Evolutionary conservation across 2,888 invertebrate genomes (phyloP).

Genomic region (Smittia sp.): DNA sequence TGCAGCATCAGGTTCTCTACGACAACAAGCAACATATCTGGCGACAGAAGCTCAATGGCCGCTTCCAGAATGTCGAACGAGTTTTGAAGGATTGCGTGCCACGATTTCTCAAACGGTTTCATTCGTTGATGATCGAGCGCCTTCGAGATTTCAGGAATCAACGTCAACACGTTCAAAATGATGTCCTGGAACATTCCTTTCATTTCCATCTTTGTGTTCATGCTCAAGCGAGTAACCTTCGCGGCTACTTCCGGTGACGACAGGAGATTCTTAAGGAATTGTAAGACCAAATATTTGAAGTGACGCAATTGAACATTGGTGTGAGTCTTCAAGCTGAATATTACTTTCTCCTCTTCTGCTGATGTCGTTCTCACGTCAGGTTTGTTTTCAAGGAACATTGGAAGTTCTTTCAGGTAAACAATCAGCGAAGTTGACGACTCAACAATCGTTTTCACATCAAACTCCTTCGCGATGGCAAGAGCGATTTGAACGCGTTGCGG

Average conservation of each 20-base stretch:
- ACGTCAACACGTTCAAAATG: constrained; percentile 66
- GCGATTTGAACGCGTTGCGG: constrained; percentile 66
- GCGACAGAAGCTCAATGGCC: constrained; percentile 74
- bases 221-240: constrained; percentile 58
- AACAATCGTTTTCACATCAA: constrained; percentile 62
- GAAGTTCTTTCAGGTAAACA: constrained; percentile 64
- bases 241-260: constrained; percentile 68
- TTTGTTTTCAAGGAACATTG: constrained; percentile 60
- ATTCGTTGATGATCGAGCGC: constrained; percentile 62
- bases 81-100: constrained; percentile 77
- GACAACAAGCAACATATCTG: constrained; percentile 75
- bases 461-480: constrained; percentile 64
- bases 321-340: constrained; percentile 64
- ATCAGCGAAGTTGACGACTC: constrained; percentile 66
- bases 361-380: constrained; percentile 53
- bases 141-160: constrained; percentile 65
- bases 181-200: constrained; percentile 66
- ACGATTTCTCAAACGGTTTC: constrained; percentile 66
- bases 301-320: constrained; percentile 76
- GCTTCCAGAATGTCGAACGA: constrained; percentile 77
- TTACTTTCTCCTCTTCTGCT: constrained; percentile 46
- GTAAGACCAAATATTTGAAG: constrained; percentile 76
- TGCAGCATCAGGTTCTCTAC: constrained; percentile 71
- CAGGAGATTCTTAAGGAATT: constrained; percentile 68
- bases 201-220: constrained; percentile 56